phyloP scores from a whole-genome alignment of 2,797 vertebrate genomes.

The Catostomus latipinnis region DNA sequence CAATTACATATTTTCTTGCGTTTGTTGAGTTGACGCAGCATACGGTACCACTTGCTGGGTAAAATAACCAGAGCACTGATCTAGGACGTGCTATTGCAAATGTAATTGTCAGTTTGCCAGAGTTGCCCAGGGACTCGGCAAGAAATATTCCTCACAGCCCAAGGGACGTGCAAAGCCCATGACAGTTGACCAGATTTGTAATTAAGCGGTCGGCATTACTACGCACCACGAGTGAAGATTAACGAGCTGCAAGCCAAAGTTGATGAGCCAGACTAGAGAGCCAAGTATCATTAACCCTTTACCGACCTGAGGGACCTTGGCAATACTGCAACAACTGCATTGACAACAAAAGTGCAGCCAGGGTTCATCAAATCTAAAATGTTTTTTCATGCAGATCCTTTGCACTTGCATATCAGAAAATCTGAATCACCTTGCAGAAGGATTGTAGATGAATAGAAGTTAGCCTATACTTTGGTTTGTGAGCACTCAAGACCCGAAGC shows the following conservation, averaged over 20 bases:
- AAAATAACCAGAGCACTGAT: conserved; percentile 10
- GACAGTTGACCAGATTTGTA: conserved; percentile 78
- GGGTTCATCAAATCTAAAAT: conserved; percentile 26
- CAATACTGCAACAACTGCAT: background rate
- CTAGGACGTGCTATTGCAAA: background rate
- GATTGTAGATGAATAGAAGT: background rate
- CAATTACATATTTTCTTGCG: conserved; percentile 7
- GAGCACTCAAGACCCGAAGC: conserved; percentile 22
- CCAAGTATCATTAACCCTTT: conserved; percentile 55
- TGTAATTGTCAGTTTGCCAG: conserved; percentile 12
- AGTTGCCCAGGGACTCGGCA: background rate
- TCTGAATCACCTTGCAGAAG: background rate
- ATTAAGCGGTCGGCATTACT: conserved; percentile 60
- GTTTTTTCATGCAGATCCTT: background rate
- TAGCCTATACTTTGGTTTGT: conserved; percentile 8
- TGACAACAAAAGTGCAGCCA: background rate
- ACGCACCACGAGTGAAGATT: conserved; percentile 45
- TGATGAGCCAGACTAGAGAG: conserved; percentile 41
- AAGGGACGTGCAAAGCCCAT: conserved; percentile 61
- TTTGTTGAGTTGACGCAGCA: background rate
- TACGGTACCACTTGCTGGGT: conserved; percentile 2
- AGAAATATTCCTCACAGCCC: conserved; percentile 25
- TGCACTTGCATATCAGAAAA: conserved; percentile 22
- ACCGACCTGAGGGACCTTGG: conserved; percentile 27
- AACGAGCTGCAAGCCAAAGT: conserved; percentile 43